phyloP scores from a whole-genome alignment of 2,113 vertebrate species.

The Pycnonotus jocosus region DNA sequence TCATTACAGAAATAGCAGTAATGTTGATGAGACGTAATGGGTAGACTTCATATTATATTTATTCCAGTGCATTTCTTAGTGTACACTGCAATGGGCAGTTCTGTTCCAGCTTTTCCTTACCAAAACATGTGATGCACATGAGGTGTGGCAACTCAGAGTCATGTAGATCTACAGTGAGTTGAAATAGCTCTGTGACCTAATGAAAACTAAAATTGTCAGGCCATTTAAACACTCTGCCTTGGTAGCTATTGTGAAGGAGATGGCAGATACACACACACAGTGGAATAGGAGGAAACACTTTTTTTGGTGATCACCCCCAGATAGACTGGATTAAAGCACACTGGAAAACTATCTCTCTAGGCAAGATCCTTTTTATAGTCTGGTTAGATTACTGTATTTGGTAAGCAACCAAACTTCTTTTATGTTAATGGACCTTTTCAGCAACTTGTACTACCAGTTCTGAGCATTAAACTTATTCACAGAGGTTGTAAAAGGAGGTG shows the following conservation, averaged over 20 bases:
- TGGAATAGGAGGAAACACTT: neutral
- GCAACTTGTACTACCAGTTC: neutral
- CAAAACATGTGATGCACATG: neutral
- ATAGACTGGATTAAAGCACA: neutral
- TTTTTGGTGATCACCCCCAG: neutral
- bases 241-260: neutral
- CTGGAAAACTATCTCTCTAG: neutral
- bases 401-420: neutral
- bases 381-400: neutral
- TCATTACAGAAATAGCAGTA: neutral
- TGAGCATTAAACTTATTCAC: rapidly evolving
- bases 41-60: neutral
- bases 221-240: neutral
- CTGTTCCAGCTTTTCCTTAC: neutral
- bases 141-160: neutral
- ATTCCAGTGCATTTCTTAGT: neutral
- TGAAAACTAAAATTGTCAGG: neutral
- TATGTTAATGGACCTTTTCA: neutral
- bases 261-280: rapidly evolving
- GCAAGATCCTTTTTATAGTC: neutral
- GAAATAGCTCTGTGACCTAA: neutral
- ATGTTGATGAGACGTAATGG: neutral
- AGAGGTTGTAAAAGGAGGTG: neutral
- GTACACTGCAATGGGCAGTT: neutral
- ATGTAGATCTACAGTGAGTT: neutral